Evolutionary conservation across 2,113 vertebrate genomes (phyloP), one percentile per base, ranked within the genome.

Genomic region (Oryzias woworae): DNA sequence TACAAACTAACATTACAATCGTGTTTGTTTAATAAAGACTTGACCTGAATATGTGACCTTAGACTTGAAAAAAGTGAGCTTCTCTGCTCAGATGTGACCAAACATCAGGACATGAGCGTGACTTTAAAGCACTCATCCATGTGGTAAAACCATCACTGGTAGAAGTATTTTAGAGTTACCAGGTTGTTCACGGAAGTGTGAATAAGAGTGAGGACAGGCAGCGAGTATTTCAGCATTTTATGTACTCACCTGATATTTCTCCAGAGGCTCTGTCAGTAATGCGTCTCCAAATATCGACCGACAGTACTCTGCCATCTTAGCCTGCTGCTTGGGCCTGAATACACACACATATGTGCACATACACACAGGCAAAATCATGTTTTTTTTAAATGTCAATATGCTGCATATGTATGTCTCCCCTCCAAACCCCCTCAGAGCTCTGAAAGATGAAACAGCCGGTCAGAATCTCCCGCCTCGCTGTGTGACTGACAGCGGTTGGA

Each of bases 221-320:
- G 54, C n/a, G 1, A 45, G 62, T 53, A 53, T 70, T 10, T 48
- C 45, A 44, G 18, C 24, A 24, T 69, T 47, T 62, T 58, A 47
- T 76, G 65, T 63, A 87, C 92, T 96, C 92, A 99, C 96, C 52
- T 90, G 94, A 72, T 98, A 96, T 92, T 98, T 99, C 88, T 98
- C 97, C 88, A 98, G 85, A 5, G 93, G 86, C 57, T 99, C 97
- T 75, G 94, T 99, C 78, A 99, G 93, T 53, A 99, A 83, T 15
- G 95, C 94, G 1, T 99, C 96, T 78, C 97, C 97, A 86, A 99
- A 99, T 93, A 98, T 98, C 80, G 96, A 93, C 55, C 95, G 92
- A 90, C 97, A 99, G 78, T 98, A 98, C 85, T 99, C 97, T 0
- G 97, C 97, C 97, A 98, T 99, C 91, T 99, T 99, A 36, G 96